Evolutionary conservation across 2,113 vertebrate genomes (phyloP), one percentile per base, ranked within the genome.

Genomic region (Anarhynchus alexandrinus): DNA sequence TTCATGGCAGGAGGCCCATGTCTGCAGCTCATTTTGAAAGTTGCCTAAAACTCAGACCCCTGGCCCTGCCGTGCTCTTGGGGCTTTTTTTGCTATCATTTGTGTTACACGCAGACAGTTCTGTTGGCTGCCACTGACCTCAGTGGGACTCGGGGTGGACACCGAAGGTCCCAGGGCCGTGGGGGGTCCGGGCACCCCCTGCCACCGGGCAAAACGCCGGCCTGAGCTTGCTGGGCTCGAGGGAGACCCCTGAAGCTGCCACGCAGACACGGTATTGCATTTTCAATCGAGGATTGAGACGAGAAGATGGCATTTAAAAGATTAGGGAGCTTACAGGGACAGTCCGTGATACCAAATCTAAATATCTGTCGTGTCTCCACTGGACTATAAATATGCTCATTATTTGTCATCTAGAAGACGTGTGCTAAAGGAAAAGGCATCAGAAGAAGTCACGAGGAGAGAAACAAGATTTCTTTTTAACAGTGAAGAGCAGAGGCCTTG

Each of bases 231-330:
- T 57, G 54, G 34, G 42, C 73, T 80, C 3, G 0, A 45, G 58
- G 61, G 25, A 59, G 29, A 70, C 42, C 64, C 74, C 62, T 64
- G 79, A 67, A 57, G 36, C 57, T 54, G 55, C 71, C 47, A 2
- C 65, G n/a, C n/a, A 58, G 76, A 22, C 25, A 10, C 2, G 3
- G 23, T 72, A 54, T 2, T 86, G 72, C 82, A 58, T 87, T 91
- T 89, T 82, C 78, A 78, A 3, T 78, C 6, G 5, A 93, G 40
- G 49, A 93, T 13, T 47, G 73, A 81, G 79, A 76, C 4, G 38
- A 61, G 73, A 91, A 85, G 90, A 61, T 93, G 86, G 54, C 74
- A 61, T 90, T 89, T 85, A 45, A 73, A 93, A 94, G 84, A 84
- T 81, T 10, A 76, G 73, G 45, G 86, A 85, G 67, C 38, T 81